phyloP scores from a whole-genome alignment of 2,888 invertebrate genomes.

The Pemphredon lugubris region DNA sequence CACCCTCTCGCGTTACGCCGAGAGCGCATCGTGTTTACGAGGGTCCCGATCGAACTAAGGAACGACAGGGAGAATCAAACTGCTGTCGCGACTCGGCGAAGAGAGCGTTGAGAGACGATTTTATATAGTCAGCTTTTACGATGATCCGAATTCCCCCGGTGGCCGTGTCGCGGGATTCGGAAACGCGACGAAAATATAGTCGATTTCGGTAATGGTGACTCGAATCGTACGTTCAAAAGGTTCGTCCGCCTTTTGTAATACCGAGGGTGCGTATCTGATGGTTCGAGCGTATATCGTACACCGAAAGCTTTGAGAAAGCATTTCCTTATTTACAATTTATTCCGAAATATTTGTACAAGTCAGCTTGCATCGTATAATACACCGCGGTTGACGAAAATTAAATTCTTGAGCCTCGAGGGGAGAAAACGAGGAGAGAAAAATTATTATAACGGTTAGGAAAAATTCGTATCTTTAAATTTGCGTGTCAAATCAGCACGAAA shows the following conservation, averaged over 20 bases:
- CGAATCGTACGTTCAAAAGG: not conserved
- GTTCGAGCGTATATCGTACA: not conserved
- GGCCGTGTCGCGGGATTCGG: conserved; percentile 2
- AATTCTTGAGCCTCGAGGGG: too few relatives aligned
- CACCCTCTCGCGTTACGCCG: conserved; percentile 21
- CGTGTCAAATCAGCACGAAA: conserved; percentile 25
- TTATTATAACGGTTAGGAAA: not conserved
- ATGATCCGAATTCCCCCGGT: conserved; percentile 25
- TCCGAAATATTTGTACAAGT: too few relatives aligned
- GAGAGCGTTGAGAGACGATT: conserved; percentile 10
- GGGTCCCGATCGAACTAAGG: conserved; percentile 33
- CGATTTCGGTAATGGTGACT: not conserved
- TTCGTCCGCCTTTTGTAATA: not conserved
- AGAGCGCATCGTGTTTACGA: conserved; percentile 38
- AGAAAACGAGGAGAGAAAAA: not conserved
- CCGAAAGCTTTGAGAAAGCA: too few relatives aligned
- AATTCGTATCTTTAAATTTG: conserved; percentile 14
- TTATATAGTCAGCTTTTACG: conserved; percentile 36
- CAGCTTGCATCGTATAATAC: too few relatives aligned
- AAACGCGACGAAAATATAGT: conserved; percentile 23
- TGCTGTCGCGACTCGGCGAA: not conserved
- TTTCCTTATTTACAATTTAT: too few relatives aligned
- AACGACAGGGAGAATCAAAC: conserved; percentile 30
- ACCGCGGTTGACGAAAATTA: too few relatives aligned
- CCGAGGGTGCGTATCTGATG: not conserved